Base-by-base conservation (phyloP, 2,797 vertebrate species). In the Limosa lapponica region DNA sequence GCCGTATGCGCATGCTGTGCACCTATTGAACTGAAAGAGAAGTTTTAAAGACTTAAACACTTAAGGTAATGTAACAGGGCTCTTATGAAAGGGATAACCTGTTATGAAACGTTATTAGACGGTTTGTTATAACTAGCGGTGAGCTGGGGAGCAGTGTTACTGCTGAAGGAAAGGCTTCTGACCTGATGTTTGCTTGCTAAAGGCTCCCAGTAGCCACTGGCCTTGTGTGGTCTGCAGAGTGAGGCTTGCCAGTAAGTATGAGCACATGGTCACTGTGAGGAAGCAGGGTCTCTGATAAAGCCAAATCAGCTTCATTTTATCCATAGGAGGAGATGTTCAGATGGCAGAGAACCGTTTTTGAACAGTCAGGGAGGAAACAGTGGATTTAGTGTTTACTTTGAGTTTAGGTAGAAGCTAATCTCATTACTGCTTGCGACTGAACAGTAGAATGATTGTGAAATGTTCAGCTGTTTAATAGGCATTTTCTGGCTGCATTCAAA, bases 221-320 rank as follows among this genome's bases (percentile, higher is more conserved):
- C 54, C 34, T 16, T 4, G 19, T 2, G 22, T 0, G 6, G 52
- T 41, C 57, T 48, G 51, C 0, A 0, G 22, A 11, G 4, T 4
- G 55, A 46, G 34, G 23, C 49, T 74, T 64, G 49, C 8, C 37
- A 5, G 34, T 52, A 41, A 25, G 6, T 9, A 22, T 0, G 7
- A 71, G 41, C 25, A 6, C 24, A 4, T 5, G 58, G 69, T 55
- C 36, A 10, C 32, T 27, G 83, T 5, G 6, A 79, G 37, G 43
- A 58, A 54, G 17, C 16, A 25, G 8, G 6, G 8, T 10, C 37
- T 61, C 37, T 11, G 24, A 14, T 36, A 82, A 64, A 80, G 23
- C 27, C 59, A 55, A 11, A 52, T 48, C 23, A n/a, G 3, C 64
- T 59, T 66, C 1, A 0, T 75, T 77, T 89, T 65, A 19, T 13